These are phyloP conservation scores for Tursiops truncatus DNA, from an alignment of 2,113 vertebrate genomes.

Conservation along the genomic window DNA sequence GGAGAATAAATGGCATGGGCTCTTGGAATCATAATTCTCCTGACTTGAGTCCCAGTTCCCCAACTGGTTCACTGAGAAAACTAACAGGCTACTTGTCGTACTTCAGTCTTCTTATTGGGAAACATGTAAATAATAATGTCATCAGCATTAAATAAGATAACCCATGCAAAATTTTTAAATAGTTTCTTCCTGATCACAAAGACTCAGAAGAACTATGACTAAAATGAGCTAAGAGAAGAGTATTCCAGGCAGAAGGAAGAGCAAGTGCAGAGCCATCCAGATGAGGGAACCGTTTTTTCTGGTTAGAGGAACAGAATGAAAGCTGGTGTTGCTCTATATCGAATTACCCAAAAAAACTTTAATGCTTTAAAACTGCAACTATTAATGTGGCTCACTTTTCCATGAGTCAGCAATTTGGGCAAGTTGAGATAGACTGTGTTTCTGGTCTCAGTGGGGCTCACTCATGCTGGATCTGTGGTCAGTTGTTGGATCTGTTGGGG, in stretches of 20 bases:
- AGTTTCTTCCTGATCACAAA: background rate
- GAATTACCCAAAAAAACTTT: background rate
- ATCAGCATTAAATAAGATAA: background rate
- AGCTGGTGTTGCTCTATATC: fast-evolving
- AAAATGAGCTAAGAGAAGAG: background rate
- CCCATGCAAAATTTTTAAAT: background rate
- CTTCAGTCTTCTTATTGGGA: background rate
- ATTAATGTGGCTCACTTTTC: fast-evolving
- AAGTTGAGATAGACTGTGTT: fast-evolving
- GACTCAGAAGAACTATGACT: too few relatives aligned
- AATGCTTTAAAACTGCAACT: too few relatives aligned
- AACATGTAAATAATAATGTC: background rate
- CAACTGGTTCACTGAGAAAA: background rate
- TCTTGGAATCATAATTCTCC: background rate
- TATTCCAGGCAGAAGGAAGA: background rate
- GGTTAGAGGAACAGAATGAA: too few relatives aligned
- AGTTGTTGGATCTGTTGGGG: background rate
- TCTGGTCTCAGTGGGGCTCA: fast-evolving
- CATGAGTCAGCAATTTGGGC: too few relatives aligned
- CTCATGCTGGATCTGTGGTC: fast-evolving
- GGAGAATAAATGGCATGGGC: background rate
- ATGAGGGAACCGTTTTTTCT: background rate
- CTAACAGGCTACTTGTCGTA: background rate
- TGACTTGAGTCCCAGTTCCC: background rate
- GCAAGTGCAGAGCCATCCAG: fast-evolving